Evolutionary conservation across 1,140 invertebrate genomes (phyloP).

Genomic region (Cydia splendana): DNA sequence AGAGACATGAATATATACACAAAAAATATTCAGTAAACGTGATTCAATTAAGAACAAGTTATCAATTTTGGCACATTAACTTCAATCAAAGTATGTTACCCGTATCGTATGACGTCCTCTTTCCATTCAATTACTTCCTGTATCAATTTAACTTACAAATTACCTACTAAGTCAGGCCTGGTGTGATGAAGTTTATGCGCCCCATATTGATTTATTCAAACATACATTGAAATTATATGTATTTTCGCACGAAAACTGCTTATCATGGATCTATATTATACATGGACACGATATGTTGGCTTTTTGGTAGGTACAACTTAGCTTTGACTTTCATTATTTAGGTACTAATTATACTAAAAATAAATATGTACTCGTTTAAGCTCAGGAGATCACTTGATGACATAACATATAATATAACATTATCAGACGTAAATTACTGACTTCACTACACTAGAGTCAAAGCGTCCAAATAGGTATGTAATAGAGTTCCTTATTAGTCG

Average conservation of each 20-base stretch:
- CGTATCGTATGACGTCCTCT: not conserved
- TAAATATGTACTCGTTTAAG: conserved; percentile 28
- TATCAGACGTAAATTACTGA: not conserved
- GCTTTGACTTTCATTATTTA: not conserved
- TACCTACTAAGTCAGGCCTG: not conserved
- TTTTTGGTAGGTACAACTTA: conserved; percentile 8
- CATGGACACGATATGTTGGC: conserved; percentile 21
- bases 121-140: not conserved
- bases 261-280: not conserved
- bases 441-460: conserved; percentile 21
- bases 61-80: not conserved
- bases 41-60: conserved; percentile 4
- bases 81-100: not conserved
- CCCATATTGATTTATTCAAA: not conserved
- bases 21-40: not conserved
- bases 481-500: conserved; percentile 50
- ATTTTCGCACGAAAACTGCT: not conserved
- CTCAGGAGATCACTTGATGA: conserved; percentile 46
- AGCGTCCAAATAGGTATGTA: conserved; percentile 11
- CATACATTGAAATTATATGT: not conserved
- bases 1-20: not conserved
- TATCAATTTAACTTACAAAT: not conserved
- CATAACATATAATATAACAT: conserved; percentile 11
- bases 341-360: not conserved
- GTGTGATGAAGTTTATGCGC: not conserved